phyloP scores from a whole-genome alignment of 2,113 vertebrate species.

The Pseudorasbora parva region DNA sequence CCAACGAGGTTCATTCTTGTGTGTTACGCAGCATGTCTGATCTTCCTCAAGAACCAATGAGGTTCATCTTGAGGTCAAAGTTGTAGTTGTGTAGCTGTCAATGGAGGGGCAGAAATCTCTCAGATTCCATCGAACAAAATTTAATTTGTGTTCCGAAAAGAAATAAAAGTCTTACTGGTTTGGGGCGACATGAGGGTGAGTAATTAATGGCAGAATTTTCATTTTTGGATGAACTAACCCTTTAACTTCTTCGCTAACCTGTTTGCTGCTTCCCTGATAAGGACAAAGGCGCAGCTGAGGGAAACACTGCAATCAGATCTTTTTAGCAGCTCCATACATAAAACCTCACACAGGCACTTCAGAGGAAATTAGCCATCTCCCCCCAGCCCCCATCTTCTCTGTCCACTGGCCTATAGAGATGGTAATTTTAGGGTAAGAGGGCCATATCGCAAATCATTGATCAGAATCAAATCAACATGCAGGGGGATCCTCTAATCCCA shows the following conservation, averaged over 20 bases:
- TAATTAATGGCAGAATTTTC: no score
- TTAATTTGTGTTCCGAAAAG: no score
- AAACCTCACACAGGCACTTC: slow-evolving; percentile 57
- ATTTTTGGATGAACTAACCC: no score
- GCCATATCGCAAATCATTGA: slow-evolving; percentile 69
- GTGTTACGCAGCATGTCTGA: no score
- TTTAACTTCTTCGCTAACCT: background rate
- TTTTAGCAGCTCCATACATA: slow-evolving; percentile 52
- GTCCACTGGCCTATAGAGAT: slow-evolving; percentile 71
- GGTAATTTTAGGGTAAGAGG: slow-evolving; percentile 76
- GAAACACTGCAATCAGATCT: slow-evolving; percentile 63
- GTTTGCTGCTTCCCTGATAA: slow-evolving; percentile 45
- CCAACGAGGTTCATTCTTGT: no score
- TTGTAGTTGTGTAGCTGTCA: no score
- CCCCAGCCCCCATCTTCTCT: slow-evolving; percentile 40
- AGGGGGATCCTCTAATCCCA: slow-evolving; percentile 41
- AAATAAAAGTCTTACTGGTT: no score
- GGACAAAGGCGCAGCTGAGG: slow-evolving; percentile 63
- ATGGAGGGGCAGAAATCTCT: no score
- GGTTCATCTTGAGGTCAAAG: no score
- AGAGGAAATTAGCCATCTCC: slow-evolving; percentile 64
- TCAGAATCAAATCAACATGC: slow-evolving; percentile 67
- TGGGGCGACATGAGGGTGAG: no score
- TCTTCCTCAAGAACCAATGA: no score
- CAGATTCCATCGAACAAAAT: no score